These are phyloP conservation scores for Marasmarcha lunaedactyla DNA, from an alignment of 2,888 invertebrate species.

Conservation along the genomic window DNA sequence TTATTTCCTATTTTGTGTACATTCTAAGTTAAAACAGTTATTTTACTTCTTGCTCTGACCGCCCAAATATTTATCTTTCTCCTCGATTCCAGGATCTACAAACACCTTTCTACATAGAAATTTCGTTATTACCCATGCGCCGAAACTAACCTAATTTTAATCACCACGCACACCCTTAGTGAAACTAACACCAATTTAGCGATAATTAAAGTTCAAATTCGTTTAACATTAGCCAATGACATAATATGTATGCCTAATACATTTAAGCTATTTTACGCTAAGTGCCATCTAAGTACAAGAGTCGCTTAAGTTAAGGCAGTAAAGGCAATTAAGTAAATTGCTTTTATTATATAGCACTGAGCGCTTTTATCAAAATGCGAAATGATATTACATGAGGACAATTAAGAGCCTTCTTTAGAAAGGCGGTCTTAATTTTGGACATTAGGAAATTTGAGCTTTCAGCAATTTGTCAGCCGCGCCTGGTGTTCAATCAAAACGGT, in stretches of 20 bases:
- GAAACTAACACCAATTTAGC: neutral
- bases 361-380: constrained; percentile 37
- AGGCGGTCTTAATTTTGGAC: neutral
- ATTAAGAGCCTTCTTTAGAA: neutral
- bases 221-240: neutral
- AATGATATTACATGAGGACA: constrained; percentile 22
- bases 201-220: neutral
- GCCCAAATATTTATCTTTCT: no score
- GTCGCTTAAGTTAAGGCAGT: constrained; percentile 30
- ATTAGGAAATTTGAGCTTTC: no score
- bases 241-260: constrained; percentile 23
- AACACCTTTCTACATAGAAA: no score
- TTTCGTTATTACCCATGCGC: no score
- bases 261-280: constrained; percentile 22
- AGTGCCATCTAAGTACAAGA: constrained; percentile 31
- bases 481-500: no score
- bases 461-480: no score
- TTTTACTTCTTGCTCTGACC: no score
- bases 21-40: no score
- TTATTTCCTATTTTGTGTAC: no score
- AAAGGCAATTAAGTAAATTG: constrained; percentile 43
- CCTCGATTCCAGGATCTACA: no score
- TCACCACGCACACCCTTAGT: no score
- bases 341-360: constrained; percentile 37
- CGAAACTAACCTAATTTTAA: no score